Percentiles rank a stretch among this genome's conserved stretches.
phyloP scores from a whole-genome alignment of 2,113 vertebrate species.

The Acinonyx jubatus region DNA sequence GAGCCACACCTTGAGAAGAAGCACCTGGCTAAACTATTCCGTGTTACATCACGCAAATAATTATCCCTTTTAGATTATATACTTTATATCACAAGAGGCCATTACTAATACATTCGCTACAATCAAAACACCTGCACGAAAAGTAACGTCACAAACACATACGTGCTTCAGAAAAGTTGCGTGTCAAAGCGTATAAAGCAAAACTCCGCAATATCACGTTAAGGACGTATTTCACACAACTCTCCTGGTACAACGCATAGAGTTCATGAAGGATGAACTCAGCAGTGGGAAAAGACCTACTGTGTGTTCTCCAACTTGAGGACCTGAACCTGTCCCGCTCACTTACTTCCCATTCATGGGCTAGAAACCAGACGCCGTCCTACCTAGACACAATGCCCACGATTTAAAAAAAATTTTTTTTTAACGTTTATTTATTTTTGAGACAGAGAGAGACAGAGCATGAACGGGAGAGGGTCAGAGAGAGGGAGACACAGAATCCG shows the following conservation, averaged over 20 bases:
- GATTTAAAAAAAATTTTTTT: no score
- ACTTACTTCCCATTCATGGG: background rate
- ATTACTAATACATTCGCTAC: background rate
- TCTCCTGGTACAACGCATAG: background rate
- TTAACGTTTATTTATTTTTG: no score
- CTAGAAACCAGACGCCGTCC: background rate
- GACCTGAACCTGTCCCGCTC: accelerated
- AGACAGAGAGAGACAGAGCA: no score
- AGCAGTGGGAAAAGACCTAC: background rate
- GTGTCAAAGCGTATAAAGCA: background rate
- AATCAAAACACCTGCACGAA: background rate
- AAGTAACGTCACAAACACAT: background rate
- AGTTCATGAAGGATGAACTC: background rate
- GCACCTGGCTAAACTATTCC: background rate
- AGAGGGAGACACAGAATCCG: no score
- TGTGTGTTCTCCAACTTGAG: background rate
- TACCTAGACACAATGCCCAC: no score
- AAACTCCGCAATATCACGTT: background rate
- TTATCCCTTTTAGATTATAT: background rate
- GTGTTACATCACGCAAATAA: background rate
- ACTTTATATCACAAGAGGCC: background rate
- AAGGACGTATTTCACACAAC: background rate
- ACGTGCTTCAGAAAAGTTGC: background rate
- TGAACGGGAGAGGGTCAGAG: no score
- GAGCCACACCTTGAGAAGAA: background rate